Percentiles rank a stretch among this genome's conserved stretches.
Conservation (phyloP, 2,888 invertebrate species). For the Villa cingulata region DNA sequence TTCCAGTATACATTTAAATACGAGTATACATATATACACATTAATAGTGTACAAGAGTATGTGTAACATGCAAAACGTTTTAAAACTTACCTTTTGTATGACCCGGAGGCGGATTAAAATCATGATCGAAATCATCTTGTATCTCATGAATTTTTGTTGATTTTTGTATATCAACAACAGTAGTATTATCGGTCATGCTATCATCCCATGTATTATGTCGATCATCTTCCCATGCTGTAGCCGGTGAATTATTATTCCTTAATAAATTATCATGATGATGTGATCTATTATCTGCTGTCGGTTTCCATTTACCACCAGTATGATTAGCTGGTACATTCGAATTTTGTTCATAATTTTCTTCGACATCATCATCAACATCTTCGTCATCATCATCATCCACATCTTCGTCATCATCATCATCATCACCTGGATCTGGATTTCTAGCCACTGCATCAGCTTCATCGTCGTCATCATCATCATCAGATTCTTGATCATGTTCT, state of each 20-base stretch:
- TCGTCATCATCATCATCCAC: slow-evolving; percentile 20
- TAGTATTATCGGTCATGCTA: neutral
- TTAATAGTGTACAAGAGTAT: no score
- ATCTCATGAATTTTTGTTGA: neutral
- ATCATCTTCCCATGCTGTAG: slow-evolving; percentile 41
- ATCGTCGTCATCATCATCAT: slow-evolving; percentile 31
- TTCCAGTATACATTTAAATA: no score
- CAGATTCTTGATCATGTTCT: slow-evolving; percentile 33
- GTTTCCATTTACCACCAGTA: slow-evolving; percentile 65
- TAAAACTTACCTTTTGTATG: slow-evolving; percentile 47
- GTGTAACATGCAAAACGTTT: no score
- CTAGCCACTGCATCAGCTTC: slow-evolving; percentile 11
- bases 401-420: slow-evolving; percentile 34
- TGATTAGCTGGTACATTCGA: slow-evolving; percentile 45
- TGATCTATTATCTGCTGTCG: slow-evolving; percentile 37
- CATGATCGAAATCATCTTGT: slow-evolving; percentile 33
- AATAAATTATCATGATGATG: slow-evolving; percentile 2
- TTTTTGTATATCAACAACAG: slow-evolving; percentile 5
- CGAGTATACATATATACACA: no score
- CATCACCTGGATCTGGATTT: slow-evolving; percentile 29
- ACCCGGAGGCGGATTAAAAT: slow-evolving; percentile 49
- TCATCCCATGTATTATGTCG: slow-evolving; percentile 17
- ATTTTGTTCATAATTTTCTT: slow-evolving; percentile 36
- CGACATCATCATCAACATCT: slow-evolving; percentile 28
- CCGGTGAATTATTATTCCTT: slow-evolving; percentile 18